Evolutionary conservation across 2,113 vertebrate species (phyloP).

Genomic region (Amazona vittata): DNA sequence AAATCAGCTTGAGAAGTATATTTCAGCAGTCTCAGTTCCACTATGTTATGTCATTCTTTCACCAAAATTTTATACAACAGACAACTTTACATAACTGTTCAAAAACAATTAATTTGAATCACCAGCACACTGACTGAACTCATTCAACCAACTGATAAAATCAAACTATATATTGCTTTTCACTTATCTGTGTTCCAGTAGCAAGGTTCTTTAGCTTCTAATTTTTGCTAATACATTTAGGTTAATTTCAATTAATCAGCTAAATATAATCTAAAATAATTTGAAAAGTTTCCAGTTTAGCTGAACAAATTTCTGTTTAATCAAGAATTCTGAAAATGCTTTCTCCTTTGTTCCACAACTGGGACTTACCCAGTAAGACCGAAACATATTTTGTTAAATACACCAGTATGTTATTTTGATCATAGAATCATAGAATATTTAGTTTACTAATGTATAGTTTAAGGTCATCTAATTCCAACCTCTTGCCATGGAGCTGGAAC

Average conservation of each 20-base stretch:
- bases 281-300: not conserved
- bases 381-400: not conserved
- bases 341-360: not conserved
- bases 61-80: not conserved
- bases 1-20: not conserved
- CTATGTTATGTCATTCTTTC: not conserved
- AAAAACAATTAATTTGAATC: not conserved
- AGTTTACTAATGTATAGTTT: not conserved
- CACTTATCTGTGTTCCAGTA: not conserved
- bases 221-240: not conserved
- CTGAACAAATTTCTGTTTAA: not conserved
- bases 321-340: not conserved
- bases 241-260: not conserved
- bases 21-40: not conserved
- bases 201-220: not conserved
- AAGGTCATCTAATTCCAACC: not conserved
- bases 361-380: not conserved
- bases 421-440: not conserved
- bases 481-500: not conserved
- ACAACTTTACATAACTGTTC: not conserved
- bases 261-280: not conserved
- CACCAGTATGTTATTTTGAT: not conserved
- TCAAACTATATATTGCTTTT: not conserved
- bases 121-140: not conserved
- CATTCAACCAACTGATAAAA: conserved; percentile 1